Base-by-base conservation (phyloP, 1,140 invertebrate genomes). In the Cylas formicarius region DNA sequence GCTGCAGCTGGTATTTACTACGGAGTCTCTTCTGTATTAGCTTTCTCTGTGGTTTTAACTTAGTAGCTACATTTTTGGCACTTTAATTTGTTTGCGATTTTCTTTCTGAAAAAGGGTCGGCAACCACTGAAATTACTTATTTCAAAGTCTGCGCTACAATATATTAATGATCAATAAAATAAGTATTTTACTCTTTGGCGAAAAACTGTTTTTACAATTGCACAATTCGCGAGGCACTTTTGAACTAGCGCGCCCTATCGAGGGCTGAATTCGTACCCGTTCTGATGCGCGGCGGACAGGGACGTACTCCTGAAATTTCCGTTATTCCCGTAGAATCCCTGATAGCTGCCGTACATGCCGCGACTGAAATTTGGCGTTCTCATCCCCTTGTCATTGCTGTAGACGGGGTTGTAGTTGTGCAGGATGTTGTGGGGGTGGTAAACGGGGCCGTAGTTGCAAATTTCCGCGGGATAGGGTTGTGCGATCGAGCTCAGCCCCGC, bases 371-470 rank as follows among this genome's bases (percentile, higher is more conserved):
- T 63, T 2, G 43, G 19, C 2, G 44, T 29, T 16, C 59, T 44
- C 50, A 62, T 53, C 1, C 45, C 38, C 27, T 64, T 66, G 6
- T 66, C 61, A 37, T 59, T 61, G 34, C 48, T 57, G 38, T 64
- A 64, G 9, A 64, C 58, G 4, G 57, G 31, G 43, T 64, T 63
- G 51, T 66, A 66, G 40, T 62, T 62, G 33, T 66, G 63, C 24
- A 66, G 36, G 13, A 66, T 42, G 32, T 66, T 66, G 36, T 66
- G 63, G 0, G 63, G 52, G 49, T 65, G 63, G 36, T 66, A 66
- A 4, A 66, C 50, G 13, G 63, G 63, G 2, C 60, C 60, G 56
- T 66, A 66, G 36, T 63, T 63, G 39, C 62, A 63, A 10, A 64
- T 37, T 44, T 64, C 61, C 2, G 54, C 55, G 3, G 60, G 57